Conservation (phyloP, 2,113 vertebrate genomes). For the Polyodon spathula region DNA sequence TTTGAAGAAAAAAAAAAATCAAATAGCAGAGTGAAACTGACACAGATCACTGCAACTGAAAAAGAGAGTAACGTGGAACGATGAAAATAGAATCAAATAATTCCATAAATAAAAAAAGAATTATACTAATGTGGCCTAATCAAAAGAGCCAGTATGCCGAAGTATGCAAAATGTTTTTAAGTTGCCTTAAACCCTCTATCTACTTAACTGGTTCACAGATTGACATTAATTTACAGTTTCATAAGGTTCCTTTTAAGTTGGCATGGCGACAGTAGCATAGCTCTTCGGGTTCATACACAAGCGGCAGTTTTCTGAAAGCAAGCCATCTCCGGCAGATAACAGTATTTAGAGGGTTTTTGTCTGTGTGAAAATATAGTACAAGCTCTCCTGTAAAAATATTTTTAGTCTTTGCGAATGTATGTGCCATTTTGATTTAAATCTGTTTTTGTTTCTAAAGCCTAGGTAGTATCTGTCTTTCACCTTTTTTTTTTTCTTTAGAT, state of each 20-base stretch:
- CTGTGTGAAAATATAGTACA: constrained; percentile 39
- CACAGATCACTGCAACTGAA: constrained; percentile 21
- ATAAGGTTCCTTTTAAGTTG: too few species aligned
- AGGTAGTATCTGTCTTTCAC: constrained; percentile 11
- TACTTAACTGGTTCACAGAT: constrained; percentile 46
- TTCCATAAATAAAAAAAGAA: constrained; percentile 29
- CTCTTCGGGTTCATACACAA: constrained; percentile 3
- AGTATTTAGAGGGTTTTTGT: constrained; percentile 59
- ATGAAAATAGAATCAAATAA: constrained; percentile 11
- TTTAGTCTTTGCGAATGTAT: constrained; percentile 8
- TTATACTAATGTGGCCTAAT: neutral
- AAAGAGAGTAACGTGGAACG: constrained; percentile 23
- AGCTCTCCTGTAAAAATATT: constrained; percentile 36
- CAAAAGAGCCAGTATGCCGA: constrained; percentile 17
- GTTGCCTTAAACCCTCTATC: constrained; percentile 95
- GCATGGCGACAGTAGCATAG: constrained; percentile 4
- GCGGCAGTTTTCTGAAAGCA: neutral
- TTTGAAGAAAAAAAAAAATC: neutral
- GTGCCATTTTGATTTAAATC: constrained; percentile 31
- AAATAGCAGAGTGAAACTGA: constrained; percentile 15
- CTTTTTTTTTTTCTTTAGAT: constrained; percentile 25
- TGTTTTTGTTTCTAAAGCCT: constrained; percentile 27
- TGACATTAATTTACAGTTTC: constrained; percentile 11
- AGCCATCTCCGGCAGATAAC: constrained; percentile 1
- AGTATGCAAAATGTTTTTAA: constrained; percentile 38